Base-by-base conservation (phyloP, 2,797 vertebrate species). In the Ataeniobius toweri region DNA sequence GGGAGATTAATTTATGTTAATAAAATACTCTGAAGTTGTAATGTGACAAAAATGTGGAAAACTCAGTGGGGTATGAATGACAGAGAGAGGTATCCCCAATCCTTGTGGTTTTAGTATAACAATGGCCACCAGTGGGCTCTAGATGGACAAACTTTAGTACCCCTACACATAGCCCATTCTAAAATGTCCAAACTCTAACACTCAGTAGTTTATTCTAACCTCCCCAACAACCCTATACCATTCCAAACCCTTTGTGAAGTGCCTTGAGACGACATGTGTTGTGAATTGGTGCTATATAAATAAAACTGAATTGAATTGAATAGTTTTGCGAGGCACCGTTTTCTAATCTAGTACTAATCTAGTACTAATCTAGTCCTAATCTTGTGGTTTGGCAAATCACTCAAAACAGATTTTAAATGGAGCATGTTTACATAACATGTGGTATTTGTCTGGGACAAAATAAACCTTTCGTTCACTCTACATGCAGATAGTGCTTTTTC, bases 401-500 rank as follows among this genome's bases (percentile, higher is more conserved):
- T 84, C 75, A 50, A 78, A 84, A 83, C 80, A 86, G 83, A 82
- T 88, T 73, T 82, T 24, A 44, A 86, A 85, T 71, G 9, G 16
- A 24, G 78, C 28, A 46, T 70, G 71, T 48, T 80, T 58, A 73
- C 12, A 74, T 82, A 84, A 87, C 87, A 77, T 86, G 71, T 72
- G 18, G 39, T 68, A 24, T 80, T 85, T 82, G 31, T 87, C 8
- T 44, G 22, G 9, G 76, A 59, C 76, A 84, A 80, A 82, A 87
- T 55, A 71, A 10, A 3, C n/a, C 8, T 71, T 51, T 75, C 36
- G 22, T 51, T 24, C 28, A 65, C 14, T 28, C 56, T 48, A 6
- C 20, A 46, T 46, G 24, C 6, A 48, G 10, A 28, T 59, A 26
- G n/a, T n/a, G 6, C 5, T 10, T 46, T 69, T 69, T 69, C 36